These are phyloP conservation scores for Halcyon smyrnensis DNA, from an alignment of 2,797 vertebrate genomes.

Conservation along the genomic window DNA sequence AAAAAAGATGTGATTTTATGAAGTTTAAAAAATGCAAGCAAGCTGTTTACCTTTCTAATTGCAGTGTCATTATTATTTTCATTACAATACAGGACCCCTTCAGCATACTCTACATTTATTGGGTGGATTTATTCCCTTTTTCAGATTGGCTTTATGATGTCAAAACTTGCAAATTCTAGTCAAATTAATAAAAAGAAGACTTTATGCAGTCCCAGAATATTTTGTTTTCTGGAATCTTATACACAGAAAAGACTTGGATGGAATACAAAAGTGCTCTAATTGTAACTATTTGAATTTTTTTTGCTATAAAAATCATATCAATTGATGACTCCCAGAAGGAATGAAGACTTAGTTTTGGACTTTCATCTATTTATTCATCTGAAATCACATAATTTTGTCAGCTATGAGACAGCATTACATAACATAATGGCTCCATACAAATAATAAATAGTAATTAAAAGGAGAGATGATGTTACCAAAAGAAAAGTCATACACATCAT, in stretches of 20 bases:
- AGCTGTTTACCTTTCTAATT: slow-evolving; percentile 43
- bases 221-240: background rate
- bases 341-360: background rate
- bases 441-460: slow-evolving; percentile 12
- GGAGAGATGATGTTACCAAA: background rate
- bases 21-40: slow-evolving; percentile 54
- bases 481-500: background rate
- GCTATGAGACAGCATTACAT: background rate
- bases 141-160: background rate
- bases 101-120: background rate
- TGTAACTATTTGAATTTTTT: background rate
- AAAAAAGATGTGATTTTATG: slow-evolving; percentile 41
- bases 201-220: background rate
- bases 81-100: slow-evolving; percentile 10
- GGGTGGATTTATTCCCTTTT: background rate
- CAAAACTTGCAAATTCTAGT: slow-evolving; percentile 25
- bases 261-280: background rate
- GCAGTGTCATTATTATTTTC: background rate
- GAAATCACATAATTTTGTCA: background rate
- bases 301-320: background rate
- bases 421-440: background rate
- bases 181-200: background rate
- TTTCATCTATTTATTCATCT: background rate
- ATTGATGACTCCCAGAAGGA: background rate
- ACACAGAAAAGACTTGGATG: background rate